phyloP scores from a whole-genome alignment of 2,888 invertebrate species.

The Chromoteleia sp. region DNA sequence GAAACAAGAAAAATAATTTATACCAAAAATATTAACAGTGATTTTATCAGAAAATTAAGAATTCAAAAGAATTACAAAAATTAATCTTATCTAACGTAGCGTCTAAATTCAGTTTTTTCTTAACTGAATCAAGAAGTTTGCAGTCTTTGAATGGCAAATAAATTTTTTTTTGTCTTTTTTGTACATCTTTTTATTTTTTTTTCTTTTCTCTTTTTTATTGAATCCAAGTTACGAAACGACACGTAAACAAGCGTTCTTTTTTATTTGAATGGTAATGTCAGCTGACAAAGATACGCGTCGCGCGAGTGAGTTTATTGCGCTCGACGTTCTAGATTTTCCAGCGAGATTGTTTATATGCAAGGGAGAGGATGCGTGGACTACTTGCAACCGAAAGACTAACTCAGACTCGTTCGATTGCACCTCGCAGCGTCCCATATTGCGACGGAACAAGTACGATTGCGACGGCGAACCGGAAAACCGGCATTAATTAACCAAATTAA shows the following conservation, averaged over 20 bases:
- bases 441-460: constrained; percentile 51
- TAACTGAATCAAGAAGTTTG: too few species aligned
- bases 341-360: constrained; percentile 81
- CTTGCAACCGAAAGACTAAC: constrained; percentile 72
- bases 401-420: constrained; percentile 66
- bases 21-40: too few species aligned
- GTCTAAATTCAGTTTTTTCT: too few species aligned
- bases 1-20: too few species aligned
- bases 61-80: too few species aligned
- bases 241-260: constrained; percentile 38
- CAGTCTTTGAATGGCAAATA: too few species aligned
- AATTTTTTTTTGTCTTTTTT: too few species aligned
- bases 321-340: constrained; percentile 81
- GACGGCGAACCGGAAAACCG: constrained; percentile 41
- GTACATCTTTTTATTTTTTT: too few species aligned
- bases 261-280: constrained; percentile 56
- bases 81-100: too few species aligned
- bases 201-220: constrained; percentile 1
- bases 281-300: constrained; percentile 58
- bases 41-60: too few species aligned
- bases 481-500: constrained; percentile 42
- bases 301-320: constrained; percentile 75
- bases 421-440: constrained; percentile 65
- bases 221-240: constrained; percentile 44
- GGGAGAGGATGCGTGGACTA: constrained; percentile 80